A percentile compares a stretch with the other conserved stretches of the same genome.
Conservation (phyloP, 2,113 vertebrate species). For the Nestor notabilis region DNA sequence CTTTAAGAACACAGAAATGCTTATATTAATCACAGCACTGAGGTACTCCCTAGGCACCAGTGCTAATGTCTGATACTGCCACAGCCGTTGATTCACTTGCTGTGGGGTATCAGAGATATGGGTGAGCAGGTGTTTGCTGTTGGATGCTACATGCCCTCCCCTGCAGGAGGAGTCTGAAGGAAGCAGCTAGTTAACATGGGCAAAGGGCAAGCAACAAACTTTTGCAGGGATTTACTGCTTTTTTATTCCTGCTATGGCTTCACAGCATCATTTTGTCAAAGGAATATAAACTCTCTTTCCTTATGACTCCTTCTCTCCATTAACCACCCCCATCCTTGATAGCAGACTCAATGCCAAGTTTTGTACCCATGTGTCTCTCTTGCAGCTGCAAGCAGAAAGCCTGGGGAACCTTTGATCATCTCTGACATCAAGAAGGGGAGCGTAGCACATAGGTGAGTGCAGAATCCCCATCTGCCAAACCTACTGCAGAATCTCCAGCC, state of each 20-base stretch:
- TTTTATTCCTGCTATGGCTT: background rate
- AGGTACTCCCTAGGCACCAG: background rate
- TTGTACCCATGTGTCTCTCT: background rate
- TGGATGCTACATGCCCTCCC: background rate
- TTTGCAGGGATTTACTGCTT: background rate
- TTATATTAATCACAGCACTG: background rate
- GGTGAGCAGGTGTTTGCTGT: background rate
- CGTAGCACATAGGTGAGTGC: constrained; percentile 91
- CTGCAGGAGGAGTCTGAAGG: background rate
- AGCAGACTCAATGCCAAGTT: background rate
- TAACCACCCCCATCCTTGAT: accelerated
- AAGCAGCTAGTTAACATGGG: no score
- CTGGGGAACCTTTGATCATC: constrained; percentile 93
- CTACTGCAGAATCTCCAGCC: background rate
- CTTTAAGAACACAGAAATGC: background rate
- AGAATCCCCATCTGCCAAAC: background rate
- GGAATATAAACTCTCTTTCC: background rate
- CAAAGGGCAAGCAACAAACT: background rate
- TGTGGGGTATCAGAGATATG: background rate
- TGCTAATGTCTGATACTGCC: background rate
- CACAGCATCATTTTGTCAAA: background rate
- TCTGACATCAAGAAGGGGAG: constrained; percentile 97
- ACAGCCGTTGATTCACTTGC: background rate
- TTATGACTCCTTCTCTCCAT: background rate
- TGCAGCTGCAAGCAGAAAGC: constrained; percentile 88